These are phyloP conservation scores for Cyclina sinensis DNA, from an alignment of 1,140 invertebrate species.

Conservation along the genomic window DNA sequence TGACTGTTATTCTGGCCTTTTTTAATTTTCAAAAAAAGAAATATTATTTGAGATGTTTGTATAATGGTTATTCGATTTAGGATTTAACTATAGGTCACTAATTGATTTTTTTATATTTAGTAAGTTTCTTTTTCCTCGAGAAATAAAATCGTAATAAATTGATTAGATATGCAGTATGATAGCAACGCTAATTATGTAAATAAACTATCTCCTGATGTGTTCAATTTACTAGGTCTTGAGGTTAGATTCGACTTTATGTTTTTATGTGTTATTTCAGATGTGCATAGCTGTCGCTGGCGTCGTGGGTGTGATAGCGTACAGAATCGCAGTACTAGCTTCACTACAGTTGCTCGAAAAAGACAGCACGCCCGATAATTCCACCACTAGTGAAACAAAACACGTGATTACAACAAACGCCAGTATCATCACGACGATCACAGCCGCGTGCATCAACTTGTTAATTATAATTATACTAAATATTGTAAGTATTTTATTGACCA, in stretches of 20 bases:
- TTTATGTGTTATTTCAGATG: constrained; percentile 89
- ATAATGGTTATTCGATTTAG: no score
- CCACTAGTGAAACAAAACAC: constrained; percentile 90
- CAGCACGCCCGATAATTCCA: constrained; percentile 87
- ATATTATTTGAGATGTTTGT: no score
- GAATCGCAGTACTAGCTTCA: constrained; percentile 94
- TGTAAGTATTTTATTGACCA: constrained; percentile 78
- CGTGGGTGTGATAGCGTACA: constrained; percentile 96
- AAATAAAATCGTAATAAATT: no score
- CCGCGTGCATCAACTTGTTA: constrained; percentile 95
- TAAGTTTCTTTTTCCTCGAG: no score
- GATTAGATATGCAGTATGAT: no score
- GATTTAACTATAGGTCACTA: no score
- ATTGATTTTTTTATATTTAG: no score
- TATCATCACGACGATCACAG: constrained; percentile 96
- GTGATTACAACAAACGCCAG: constrained; percentile 91
- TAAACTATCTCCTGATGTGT: no score
- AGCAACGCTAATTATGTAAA: no score
- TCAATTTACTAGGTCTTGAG: neutral
- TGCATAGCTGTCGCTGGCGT: constrained; percentile 94
- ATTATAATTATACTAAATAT: constrained; percentile 95
- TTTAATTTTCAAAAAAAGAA: no score
- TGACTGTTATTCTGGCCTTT: no score
- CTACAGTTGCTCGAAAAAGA: constrained; percentile 85
- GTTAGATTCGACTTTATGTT: neutral